These are phyloP conservation scores for Drosophila santomea DNA, from an alignment of 1,140 invertebrate genomes.

Conservation along the genomic window DNA sequence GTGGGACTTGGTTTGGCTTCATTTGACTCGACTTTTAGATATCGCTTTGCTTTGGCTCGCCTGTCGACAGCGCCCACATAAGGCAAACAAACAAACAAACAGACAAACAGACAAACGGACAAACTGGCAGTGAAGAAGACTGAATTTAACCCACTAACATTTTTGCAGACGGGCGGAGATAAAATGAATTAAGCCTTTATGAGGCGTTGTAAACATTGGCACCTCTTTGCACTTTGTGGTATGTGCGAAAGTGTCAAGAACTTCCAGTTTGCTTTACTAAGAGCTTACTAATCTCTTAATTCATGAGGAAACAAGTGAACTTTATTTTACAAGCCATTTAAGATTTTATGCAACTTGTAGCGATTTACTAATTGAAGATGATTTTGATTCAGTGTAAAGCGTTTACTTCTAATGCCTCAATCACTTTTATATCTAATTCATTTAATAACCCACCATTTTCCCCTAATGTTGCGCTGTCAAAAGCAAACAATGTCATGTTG, in stretches of 20 bases:
- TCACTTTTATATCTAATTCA: neutral
- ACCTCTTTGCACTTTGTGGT: constrained; percentile 1
- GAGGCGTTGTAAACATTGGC: constrained; percentile 24
- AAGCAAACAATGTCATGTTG: neutral
- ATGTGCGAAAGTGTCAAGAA: neutral
- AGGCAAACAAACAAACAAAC: constrained; percentile 34
- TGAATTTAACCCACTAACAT: constrained; percentile 33
- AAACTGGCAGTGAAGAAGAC: constrained; percentile 56
- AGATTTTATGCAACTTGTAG: too few relatives aligned
- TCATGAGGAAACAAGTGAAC: too few relatives aligned
- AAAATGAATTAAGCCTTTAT: neutral
- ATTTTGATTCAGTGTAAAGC: too few relatives aligned
- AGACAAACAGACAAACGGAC: constrained; percentile 36
- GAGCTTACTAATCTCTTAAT: too few relatives aligned
- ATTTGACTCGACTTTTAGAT: constrained; percentile 37
- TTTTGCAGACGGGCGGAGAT: neutral
- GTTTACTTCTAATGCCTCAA: too few relatives aligned
- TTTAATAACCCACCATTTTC: neutral
- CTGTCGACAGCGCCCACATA: constrained; percentile 48
- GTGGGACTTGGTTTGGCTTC: constrained; percentile 45
- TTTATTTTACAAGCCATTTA: too few relatives aligned
- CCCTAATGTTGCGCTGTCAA: neutral
- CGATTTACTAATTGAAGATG: too few relatives aligned
- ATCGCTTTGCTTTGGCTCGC: constrained; percentile 35
- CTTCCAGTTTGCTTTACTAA: neutral